Percentiles rank a stretch among this genome's conserved stretches.
Conservation (phyloP, 1,140 invertebrate genomes). For the Augochlora pura region DNA sequence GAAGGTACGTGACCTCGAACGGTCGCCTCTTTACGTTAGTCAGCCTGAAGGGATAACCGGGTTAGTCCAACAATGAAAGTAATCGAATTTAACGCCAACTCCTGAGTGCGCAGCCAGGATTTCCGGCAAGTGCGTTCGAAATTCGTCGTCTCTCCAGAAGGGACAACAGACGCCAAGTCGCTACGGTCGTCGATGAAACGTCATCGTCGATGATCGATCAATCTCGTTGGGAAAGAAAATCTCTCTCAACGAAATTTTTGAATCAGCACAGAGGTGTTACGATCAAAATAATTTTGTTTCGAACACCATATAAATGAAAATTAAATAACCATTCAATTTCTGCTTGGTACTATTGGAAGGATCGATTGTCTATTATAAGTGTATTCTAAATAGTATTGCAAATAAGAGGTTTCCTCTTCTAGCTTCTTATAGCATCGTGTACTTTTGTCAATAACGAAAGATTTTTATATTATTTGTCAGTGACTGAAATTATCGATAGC, state of each 20-base stretch:
- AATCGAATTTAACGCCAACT: constrained; percentile 78
- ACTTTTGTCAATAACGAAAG: too few relatives aligned
- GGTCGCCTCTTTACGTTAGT: constrained; percentile 71
- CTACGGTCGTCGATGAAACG: constrained; percentile 51
- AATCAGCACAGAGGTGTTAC: too few relatives aligned
- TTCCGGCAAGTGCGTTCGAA: constrained; percentile 66
- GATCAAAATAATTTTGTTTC: too few relatives aligned
- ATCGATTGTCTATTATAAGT: too few relatives aligned
- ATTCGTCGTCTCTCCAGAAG: constrained; percentile 37
- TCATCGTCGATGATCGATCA: constrained; percentile 55
- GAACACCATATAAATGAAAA: too few relatives aligned
- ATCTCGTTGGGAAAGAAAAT: neutral
- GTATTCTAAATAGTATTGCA: too few relatives aligned
- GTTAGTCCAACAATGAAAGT: constrained; percentile 78
- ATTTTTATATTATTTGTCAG: too few relatives aligned
- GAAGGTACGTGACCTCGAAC: constrained; percentile 73
- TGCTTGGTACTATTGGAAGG: too few relatives aligned
- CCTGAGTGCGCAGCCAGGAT: constrained; percentile 65
- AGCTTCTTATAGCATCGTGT: too few relatives aligned
- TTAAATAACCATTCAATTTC: too few relatives aligned
- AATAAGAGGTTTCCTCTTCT: too few relatives aligned
- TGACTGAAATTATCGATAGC: too few relatives aligned
- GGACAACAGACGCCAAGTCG: constrained; percentile 42
- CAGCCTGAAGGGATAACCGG: constrained; percentile 73
- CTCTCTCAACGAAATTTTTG: neutral